Evolutionary conservation across 1,140 invertebrate species (phyloP).

Genomic region (Camponotus floridanus): DNA sequence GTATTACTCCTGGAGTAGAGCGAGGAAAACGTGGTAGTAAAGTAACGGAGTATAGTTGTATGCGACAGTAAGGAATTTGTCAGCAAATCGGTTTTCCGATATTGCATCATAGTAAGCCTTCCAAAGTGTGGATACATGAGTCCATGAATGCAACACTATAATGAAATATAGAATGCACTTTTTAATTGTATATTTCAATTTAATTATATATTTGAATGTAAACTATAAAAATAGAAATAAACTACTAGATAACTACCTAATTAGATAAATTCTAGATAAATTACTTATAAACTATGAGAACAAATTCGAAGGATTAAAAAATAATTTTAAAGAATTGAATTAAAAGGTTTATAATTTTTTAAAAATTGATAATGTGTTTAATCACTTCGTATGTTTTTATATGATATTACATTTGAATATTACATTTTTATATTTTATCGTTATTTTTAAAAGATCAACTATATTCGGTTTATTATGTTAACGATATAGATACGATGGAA

Average conservation of each 20-base stretch:
- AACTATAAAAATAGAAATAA: too few relatives aligned
- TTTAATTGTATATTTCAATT: neutral
- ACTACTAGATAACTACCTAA: too few relatives aligned
- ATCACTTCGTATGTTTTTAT: neutral
- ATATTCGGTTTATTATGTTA: neutral
- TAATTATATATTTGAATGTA: too few relatives aligned
- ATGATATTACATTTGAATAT: neutral
- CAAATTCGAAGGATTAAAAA: neutral
- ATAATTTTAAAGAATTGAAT: neutral
- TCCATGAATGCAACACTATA: neutral
- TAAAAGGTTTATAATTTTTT: neutral
- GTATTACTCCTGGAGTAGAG: slow-evolving; percentile 41
- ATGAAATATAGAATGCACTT: slow-evolving; percentile 12
- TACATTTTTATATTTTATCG: slow-evolving; percentile 8
- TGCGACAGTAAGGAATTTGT: slow-evolving; percentile 48
- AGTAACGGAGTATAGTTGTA: slow-evolving; percentile 46
- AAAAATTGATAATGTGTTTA: neutral
- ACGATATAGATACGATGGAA: neutral
- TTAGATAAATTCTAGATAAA: too few relatives aligned
- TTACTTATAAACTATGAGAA: neutral
- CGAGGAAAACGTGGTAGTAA: slow-evolving; percentile 46
- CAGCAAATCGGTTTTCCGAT: slow-evolving; percentile 61
- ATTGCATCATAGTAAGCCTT: slow-evolving; percentile 5
- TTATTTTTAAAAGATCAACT: neutral
- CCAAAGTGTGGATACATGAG: neutral